Percentiles rank a stretch among this genome's conserved stretches.
These are phyloP conservation scores for Papilio glaucus DNA, from an alignment of 1,140 invertebrate species.

Conservation along the genomic window DNA sequence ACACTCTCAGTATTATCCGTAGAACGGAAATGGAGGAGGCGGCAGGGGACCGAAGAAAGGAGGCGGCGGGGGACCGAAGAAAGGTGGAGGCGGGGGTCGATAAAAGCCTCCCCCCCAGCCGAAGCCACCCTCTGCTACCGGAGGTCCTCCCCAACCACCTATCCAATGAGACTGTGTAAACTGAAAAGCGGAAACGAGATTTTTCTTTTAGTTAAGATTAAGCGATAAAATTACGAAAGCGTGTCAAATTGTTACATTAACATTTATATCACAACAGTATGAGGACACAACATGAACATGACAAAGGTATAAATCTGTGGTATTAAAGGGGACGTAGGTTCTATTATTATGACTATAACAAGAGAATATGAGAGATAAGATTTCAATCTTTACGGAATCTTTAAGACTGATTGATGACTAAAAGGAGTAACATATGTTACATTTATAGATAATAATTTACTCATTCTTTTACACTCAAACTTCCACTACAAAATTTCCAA, in stretches of 20 bases:
- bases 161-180: constrained; percentile 47
- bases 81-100: constrained; percentile 41
- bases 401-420: no score
- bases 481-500: no score
- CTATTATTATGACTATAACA: no score
- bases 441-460: no score
- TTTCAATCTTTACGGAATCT: no score
- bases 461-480: no score
- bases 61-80: constrained; percentile 48
- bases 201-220: no score
- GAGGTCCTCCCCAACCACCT: constrained; percentile 45
- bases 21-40: constrained; percentile 24
- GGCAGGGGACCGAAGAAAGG: constrained; percentile 46
- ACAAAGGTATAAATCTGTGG: neutral
- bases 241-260: neutral
- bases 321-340: no score
- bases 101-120: constrained; percentile 46
- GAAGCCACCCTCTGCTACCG: constrained; percentile 44
- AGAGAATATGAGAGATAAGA: neutral
- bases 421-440: no score
- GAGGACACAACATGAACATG: neutral
- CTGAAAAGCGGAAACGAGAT: constrained; percentile 46
- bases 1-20: constrained; percentile 22
- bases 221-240: no score
- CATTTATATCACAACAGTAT: neutral